Percentiles rank a stretch among this genome's conserved stretches.
phyloP scores from a whole-genome alignment of 2,888 invertebrate genomes.

The Hydraecia micacea region DNA sequence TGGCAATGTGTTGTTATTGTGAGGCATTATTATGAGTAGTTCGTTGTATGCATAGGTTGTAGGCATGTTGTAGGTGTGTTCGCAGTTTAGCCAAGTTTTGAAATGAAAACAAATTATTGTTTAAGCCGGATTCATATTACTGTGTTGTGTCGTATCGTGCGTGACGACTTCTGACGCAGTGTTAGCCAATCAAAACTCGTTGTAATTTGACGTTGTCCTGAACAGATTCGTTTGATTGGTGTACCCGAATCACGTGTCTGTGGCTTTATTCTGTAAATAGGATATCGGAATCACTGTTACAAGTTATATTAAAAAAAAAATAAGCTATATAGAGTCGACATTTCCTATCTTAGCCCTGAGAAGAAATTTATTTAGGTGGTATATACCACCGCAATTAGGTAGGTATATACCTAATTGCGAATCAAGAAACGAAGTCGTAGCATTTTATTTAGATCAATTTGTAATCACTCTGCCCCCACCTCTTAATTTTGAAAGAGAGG shows the following conservation, averaged over 20 bases:
- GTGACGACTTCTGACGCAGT: not conserved
- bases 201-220: not conserved
- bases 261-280: not conserved
- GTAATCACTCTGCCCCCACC: not conserved
- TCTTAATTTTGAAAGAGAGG: not conserved
- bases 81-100: not conserved
- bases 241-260: not conserved
- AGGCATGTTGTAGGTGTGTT: not conserved
- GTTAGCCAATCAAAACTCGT: not conserved
- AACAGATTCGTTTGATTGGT: not conserved
- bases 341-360: too few relatives aligned
- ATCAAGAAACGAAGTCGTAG: not conserved
- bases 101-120: not conserved
- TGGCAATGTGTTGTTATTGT: not conserved
- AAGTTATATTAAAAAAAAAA: too few relatives aligned
- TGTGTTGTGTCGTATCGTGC: not conserved
- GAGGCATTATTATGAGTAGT: not conserved
- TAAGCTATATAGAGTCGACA: too few relatives aligned
- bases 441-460: not conserved
- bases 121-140: not conserved
- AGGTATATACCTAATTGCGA: not conserved
- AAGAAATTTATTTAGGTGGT: too few relatives aligned
- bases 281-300: too few relatives aligned
- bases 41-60: not conserved
- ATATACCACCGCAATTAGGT: too few relatives aligned